These are phyloP conservation scores for Astropecten irregularis DNA, from an alignment of 53 echinoderm and acorn worm genomes.

Conservation along the genomic window DNA sequence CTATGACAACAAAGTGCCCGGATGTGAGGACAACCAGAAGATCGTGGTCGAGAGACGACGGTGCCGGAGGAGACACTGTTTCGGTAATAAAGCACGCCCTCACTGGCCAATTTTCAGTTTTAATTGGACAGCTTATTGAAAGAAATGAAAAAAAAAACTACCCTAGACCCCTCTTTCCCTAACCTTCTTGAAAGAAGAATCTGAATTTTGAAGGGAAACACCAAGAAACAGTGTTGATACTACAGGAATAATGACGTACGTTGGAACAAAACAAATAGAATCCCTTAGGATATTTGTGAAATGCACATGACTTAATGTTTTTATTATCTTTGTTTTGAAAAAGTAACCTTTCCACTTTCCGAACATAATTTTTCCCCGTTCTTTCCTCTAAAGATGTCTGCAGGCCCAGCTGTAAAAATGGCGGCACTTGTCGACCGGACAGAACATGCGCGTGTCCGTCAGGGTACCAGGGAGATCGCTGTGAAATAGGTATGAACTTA, in stretches of 20 bases:
- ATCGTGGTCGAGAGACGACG: constrained; percentile 59
- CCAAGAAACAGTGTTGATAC: too few relatives aligned
- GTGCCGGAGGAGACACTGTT: constrained; percentile 48
- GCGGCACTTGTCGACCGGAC: constrained; percentile 50
- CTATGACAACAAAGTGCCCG: constrained; percentile 58
- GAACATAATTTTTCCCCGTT: too few relatives aligned
- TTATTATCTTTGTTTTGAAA: too few relatives aligned
- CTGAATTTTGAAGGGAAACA: too few relatives aligned
- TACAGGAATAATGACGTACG: too few relatives aligned
- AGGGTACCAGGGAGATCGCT: constrained; percentile 58
- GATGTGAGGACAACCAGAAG: constrained; percentile 67
- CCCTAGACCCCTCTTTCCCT: too few relatives aligned
- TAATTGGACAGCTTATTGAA: background rate
- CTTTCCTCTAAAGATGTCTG: constrained; percentile 53
- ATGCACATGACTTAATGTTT: too few relatives aligned
- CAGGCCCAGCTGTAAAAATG: constrained; percentile 64
- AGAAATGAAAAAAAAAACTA: background rate
- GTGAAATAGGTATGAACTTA: constrained; percentile 73
- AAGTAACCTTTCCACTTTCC: too few relatives aligned
- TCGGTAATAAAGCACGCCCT: constrained; percentile 10
- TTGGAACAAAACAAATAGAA: too few relatives aligned
- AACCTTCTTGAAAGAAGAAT: too few relatives aligned
- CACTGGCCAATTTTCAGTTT: too few relatives aligned
- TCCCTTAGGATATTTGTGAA: too few relatives aligned
- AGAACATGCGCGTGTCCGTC: constrained; percentile 56